Evolutionary conservation across 2,113 vertebrate species (phyloP).

Genomic region (Pteronura brasiliensis): DNA sequence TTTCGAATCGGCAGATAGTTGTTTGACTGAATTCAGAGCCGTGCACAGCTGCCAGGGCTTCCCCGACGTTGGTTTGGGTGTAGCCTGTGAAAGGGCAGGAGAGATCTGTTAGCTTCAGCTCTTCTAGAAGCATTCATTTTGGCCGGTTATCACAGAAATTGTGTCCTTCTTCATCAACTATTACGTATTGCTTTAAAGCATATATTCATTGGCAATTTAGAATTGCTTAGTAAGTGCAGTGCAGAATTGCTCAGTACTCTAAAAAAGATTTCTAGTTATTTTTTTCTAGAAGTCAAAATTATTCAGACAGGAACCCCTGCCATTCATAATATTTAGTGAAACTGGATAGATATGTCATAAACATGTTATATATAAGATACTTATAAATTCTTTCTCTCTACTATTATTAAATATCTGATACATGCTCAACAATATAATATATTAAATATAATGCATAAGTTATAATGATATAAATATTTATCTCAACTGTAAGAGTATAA

Average conservation of each 20-base stretch:
- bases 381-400: background rate
- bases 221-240: background rate
- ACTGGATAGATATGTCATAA: background rate
- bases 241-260: background rate
- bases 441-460: background rate
- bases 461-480: background rate
- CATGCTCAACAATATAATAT: background rate
- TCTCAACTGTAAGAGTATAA: background rate
- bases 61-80: constrained; percentile 98
- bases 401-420: background rate
- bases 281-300: background rate
- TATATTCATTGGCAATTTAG: background rate
- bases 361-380: background rate
- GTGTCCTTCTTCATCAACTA: background rate
- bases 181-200: background rate
- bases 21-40: constrained; percentile 99
- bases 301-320: background rate
- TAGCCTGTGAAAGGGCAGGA: constrained; percentile 86
- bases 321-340: background rate
- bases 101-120: background rate
- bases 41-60: constrained; percentile 96
- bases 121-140: background rate
- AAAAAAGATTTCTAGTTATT: background rate
- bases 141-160: background rate
- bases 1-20: constrained; percentile 98